Percentiles rank a stretch among this genome's conserved stretches.
Conservation (phyloP, 2,113 vertebrate genomes). For the Prinia subflava region DNA sequence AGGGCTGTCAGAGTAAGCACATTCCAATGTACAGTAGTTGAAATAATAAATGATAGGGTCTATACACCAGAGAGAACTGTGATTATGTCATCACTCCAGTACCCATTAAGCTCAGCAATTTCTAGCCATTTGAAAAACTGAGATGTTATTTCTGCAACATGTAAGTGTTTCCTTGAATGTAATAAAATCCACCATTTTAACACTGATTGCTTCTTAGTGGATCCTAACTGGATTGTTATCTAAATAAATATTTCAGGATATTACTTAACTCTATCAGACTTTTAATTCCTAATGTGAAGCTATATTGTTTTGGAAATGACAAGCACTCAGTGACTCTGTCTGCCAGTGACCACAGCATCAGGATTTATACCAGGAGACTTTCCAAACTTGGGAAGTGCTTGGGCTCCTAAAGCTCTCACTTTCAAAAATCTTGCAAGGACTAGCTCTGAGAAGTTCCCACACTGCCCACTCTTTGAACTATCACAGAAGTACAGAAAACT, state of each 20-base stretch:
- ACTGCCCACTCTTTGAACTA: not conserved
- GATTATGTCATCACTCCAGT: constrained; percentile 51
- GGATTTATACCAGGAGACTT: not conserved
- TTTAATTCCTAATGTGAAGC: constrained; percentile 17
- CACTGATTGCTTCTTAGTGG: constrained; percentile 3
- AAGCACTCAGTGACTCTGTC: not conserved
- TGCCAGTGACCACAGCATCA: accelerated
- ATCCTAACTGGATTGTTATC: not conserved
- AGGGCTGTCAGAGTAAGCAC: constrained; percentile 27
- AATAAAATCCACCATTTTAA: constrained; percentile 47
- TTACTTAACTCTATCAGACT: not conserved
- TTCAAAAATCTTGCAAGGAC: not conserved
- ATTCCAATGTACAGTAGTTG: not conserved
- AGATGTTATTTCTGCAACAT: constrained; percentile 26
- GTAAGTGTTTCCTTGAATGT: constrained; percentile 8
- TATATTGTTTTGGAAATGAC: not conserved
- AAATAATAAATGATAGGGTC: constrained; percentile 46
- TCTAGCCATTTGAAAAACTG: constrained; percentile 36
- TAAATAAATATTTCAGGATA: constrained; percentile 33
- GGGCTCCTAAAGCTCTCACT: not conserved
- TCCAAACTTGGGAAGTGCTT: not conserved
- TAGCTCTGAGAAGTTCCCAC: not conserved
- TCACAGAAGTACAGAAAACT: not conserved
- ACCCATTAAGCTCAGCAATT: constrained; percentile 48
- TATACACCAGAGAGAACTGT: constrained; percentile 29